Base-by-base conservation (phyloP, 2,797 vertebrate species). In the Sebastiscus albofasciatus region DNA sequence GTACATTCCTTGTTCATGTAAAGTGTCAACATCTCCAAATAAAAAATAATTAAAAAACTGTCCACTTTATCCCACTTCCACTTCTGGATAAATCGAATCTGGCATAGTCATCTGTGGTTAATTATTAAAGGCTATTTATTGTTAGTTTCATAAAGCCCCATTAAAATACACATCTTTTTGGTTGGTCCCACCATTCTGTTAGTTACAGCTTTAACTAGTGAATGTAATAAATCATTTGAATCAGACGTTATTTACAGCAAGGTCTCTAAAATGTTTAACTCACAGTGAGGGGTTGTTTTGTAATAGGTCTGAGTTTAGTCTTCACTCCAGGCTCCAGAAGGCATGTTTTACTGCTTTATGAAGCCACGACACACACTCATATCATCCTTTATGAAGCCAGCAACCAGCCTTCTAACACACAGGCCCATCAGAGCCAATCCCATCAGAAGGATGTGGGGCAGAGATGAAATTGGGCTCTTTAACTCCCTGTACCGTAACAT, bases 401-500 rank as follows among this genome's bases (percentile, higher is more conserved):
- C 75, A 89, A 90, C 70, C 81, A 82, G 85, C 79, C 56, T 46
- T 78, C 86, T 85, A 87, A 88, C 86, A 87, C 76, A 83, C 75
- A 83, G 71, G 73, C 85, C 89, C 85, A 92, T 90, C 89, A 87
- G 86, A 92, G 91, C 87, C 87, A 42, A 88, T 87, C 88, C 85
- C 81, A 90, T 90, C 84, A 89, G 64, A 85, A 64, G 49, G 88
- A 90, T 84, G 89, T 80, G 77, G 84, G 84, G 86, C 85, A 90
- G 75, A 91, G 86, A 87, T 83, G 87, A 92, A 92, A 94, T 91
- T 90, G 87, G 85, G 82, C 86, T 93, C 87, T 90, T 93, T 86
- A 92, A 90, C 83, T 92, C 89, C 74, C 82, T 92, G 86, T 93
- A 89, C 86, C 89, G 81, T 88, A 94, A 93, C 92, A 91, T 91